Evolutionary conservation across 2,797 vertebrate species (phyloP), one percentile per base, ranked within the genome.

Genomic region (Aphelocoma californica): DNA sequence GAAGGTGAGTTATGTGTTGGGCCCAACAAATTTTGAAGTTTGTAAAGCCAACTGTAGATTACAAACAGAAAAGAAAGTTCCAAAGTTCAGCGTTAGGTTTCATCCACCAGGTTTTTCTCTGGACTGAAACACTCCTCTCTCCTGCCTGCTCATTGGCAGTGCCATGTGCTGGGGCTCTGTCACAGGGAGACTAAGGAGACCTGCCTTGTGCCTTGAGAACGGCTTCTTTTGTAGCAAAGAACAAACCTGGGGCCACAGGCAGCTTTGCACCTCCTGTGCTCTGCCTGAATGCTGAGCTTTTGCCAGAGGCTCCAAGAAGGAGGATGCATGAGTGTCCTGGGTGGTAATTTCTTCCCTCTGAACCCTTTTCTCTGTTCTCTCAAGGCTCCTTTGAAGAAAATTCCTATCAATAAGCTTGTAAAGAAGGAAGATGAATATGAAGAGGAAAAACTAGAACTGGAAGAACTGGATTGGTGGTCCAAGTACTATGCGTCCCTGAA

Each of bases 381-480:
- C 78, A 88, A 99, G 98, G 93, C 83, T 86, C 98, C 98, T 64
- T 95, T 99, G 78, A 99, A 98, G 94, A 99, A 98, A 95, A 94
- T 98, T 32, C 96, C 67, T 14, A 54, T 96, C n/a, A 93, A 93
- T 83, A 96, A 97, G 58, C 95, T 96, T 83, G 38, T 95, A 66
- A 93, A 82, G 32, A 97, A 95, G 25, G 92, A 95, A 15, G 98
- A 98, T 69, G 98, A 98, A 82, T 97, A 99, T 40, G 98, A 99
- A 92, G 98, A 99, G 95, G 99, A 99, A 74, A 95, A 97, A 7
- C 98, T 98, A 26, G 99, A 99, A 71, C 96, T 98, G 26, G 98
- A 99, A 91, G 99, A 99, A 94, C 93, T 99, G 66, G 99, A 99
- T 96, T 99, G 99, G 99, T 99, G 99, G 99, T 99, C 99, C n/a